Base-by-base conservation (phyloP, 2,797 vertebrate genomes). In the Crocodylus rhombifer region DNA sequence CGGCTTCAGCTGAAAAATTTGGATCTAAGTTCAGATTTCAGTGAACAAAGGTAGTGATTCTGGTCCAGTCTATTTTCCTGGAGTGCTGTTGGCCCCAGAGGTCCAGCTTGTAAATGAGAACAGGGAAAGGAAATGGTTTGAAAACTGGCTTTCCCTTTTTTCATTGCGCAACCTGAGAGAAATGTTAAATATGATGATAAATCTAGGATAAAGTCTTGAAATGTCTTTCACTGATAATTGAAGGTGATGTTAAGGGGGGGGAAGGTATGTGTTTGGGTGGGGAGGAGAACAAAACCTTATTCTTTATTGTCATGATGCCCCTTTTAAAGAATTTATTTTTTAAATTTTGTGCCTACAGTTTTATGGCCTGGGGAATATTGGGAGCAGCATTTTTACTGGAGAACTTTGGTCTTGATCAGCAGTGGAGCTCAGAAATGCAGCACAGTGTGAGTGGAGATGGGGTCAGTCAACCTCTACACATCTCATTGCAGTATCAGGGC, bases 101-200 rank as follows among this genome's bases (percentile, higher is more conserved):
- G 91, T 82, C 60, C 77, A 91, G 82, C 82, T 90, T 74, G 77
- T 51, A 57, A 78, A 26, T 83, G 88, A 88, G 91, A 82, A 33
- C 4, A 18, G 81, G 82, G 82, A 75, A 89, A 85, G 84, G 42
- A 89, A 93, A 91, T 74, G 77, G 42, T 17, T 80, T 69, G 58
- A 84, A 82, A 93, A 74, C 42, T 26, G 55, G 28, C 23, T 30
- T 30, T 33, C 17, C 17, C 23, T 73, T 21, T 73, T 73, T 73
- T 33, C 25, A 23, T 25, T 21, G 13, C 10, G 14, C 67, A 42
- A 42, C 33, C 14, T 23, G 12, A 71, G 36, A 73, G 69, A 73
- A 51, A 25, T 73, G 36, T 36, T 42, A 73, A 71, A 71, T 71
- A 71, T 25, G 3, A 14, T 71, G 76, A 84, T 84, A 82, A 74